Evolutionary conservation across 1,140 invertebrate species (phyloP), one percentile per base, ranked within the genome.

Genomic region (Mizuhopecten yessoensis): DNA sequence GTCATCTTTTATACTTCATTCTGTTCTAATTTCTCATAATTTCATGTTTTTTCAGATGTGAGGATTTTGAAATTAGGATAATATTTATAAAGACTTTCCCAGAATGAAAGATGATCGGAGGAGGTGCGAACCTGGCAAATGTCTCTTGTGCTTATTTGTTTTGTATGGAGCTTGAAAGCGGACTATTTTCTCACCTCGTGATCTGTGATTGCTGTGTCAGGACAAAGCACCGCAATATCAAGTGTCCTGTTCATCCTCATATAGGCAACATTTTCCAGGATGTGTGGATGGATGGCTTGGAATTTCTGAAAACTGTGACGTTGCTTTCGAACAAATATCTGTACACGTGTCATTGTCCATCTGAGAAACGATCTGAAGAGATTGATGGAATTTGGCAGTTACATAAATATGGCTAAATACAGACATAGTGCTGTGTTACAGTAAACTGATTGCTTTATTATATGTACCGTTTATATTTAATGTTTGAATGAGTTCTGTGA

Each of bases 391-490:
- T 39, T 39, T 49, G 45, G 57, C 23, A 75, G 57, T 75, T 75
- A 75, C 57, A n/a, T 3, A 29, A 75, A 2, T 5, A 5, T 9
- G 17, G 57, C 23, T 29, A 29, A 29, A 75, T 29, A 75, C 23
- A 20, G 17, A 10, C 9, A 75, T 29, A 75, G 57, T 75, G 57
- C 57, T 75, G 57, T 75, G 57, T 75, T 75, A n/a, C 5, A 75
- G 23, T 75, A 75, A n/a, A 75, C 15, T 29, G 57, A 75, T 29
- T 3, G 57, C 57, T 75, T 75, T 13, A 1, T n/a, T 75, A n/a
- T 75, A 75, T 75, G 23, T 75, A 75, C 57, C 57, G n/a, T 75
- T 75, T 75, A 75, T 75, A 75, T 75, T 75, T 75, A 75, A 75
- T 75, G 57, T 75, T 75, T 75, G 57, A 29, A 75, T 29, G 57